phyloP scores from a whole-genome alignment of 2,888 invertebrate species.

The Platynereis dumerilii region DNA sequence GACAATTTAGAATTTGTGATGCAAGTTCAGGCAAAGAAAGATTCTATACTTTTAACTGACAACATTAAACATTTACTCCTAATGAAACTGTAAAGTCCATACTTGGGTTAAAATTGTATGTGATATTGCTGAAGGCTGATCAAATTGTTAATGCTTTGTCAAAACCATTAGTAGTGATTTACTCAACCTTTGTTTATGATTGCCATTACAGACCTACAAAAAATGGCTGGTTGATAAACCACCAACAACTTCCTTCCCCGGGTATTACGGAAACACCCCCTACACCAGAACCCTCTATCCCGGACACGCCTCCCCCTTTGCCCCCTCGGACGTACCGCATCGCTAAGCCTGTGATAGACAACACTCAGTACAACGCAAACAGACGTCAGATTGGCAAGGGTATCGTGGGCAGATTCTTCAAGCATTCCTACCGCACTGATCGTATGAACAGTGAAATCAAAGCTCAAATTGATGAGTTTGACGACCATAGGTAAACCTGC shows the following conservation, averaged over 20 bases:
- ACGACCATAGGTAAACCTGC: constrained; percentile 73
- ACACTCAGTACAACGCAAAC: constrained; percentile 89
- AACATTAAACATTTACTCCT: no score
- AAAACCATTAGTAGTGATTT: no score
- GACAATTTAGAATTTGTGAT: no score
- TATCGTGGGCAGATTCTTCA: constrained; percentile 78
- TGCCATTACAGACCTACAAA: constrained; percentile 23
- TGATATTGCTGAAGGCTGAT: no score
- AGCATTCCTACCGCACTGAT: constrained; percentile 67
- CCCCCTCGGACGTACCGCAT: constrained; percentile 53
- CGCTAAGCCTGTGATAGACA: constrained; percentile 71
- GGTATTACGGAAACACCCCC: constrained; percentile 33
- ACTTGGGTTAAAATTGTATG: no score
- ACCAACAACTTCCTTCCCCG: constrained; percentile 39
- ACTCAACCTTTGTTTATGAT: no score
- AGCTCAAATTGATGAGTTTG: constrained; percentile 85
- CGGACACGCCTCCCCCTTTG: constrained; percentile 39
- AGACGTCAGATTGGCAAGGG: constrained; percentile 85
- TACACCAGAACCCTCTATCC: constrained; percentile 38
- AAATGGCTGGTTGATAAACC: constrained; percentile 26
- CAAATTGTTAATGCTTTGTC: no score
- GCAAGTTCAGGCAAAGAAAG: no score
- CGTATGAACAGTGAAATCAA: constrained; percentile 70
- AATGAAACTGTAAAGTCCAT: no score
- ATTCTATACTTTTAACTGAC: no score